Base-by-base conservation (phyloP, 2,888 invertebrate genomes). In the Allolobophora icterica region DNA sequence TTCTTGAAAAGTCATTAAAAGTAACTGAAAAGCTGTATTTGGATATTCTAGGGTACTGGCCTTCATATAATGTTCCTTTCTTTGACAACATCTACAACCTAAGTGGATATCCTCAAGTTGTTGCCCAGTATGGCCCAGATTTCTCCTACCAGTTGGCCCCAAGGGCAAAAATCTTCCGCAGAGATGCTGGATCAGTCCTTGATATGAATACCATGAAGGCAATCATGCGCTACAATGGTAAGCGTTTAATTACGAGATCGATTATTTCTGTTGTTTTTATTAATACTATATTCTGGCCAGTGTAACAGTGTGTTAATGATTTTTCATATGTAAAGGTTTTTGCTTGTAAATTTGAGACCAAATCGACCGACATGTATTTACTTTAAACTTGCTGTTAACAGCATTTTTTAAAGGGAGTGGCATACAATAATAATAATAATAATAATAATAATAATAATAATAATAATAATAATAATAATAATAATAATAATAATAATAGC, bases 21-120 rank as follows among this genome's bases (percentile, higher is more conserved):
- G 35, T 24, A 87, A 87, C 38, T 5, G 87, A 34, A 34, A 35
- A 87, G 11, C 35, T 87, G 38, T 24, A 1, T 87, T 34, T 35
- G 0, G 35, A 15, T 87, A 3, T 87, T 34, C 33, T 21, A 94
- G 94, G 94, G 35, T 95, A 95, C 91, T 95, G 94, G 94, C 94
- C 95, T 40, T 95, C 95, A 11, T 95, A 95, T 92, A 95, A 95
- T 92, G 94, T 95, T 21, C 95, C 95, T 35, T 95, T 94, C 93
- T 95, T 94, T 92, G 94, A 95, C 92, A 92, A 93, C 90, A 93
- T 95, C 19, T 95, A 94, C 93, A 93, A 95, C 91, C 92, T 91
- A 91, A 95, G 94, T 93, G 95, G 95, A 4, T 95, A 95, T 92
- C 94, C 94, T 30, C 94, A 92, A 3, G 92, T 94, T 90, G 95